These are phyloP conservation scores for Macaca mulatta DNA, from an alignment of 2,113 vertebrate species.

Conservation along the genomic window DNA sequence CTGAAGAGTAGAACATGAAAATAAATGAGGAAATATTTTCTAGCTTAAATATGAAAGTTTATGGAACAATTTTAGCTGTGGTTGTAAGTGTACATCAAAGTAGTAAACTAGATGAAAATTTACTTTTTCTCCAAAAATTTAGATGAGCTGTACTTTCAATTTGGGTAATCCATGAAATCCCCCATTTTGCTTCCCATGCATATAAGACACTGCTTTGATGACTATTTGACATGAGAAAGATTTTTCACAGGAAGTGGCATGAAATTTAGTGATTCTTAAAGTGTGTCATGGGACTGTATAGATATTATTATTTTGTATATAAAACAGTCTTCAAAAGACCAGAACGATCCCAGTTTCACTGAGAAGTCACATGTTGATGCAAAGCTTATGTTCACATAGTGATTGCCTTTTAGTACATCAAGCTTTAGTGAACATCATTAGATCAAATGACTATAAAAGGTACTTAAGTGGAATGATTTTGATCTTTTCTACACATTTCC, in stretches of 20 bases:
- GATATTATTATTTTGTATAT: slow-evolving; percentile 76
- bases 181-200: background rate
- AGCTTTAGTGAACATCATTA: slow-evolving; percentile 51
- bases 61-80: background rate
- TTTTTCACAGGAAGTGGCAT: slow-evolving; percentile 68
- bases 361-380: slow-evolving; percentile 61
- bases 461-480: slow-evolving; percentile 75
- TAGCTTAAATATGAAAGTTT: background rate
- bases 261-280: slow-evolving; percentile 76
- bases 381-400: slow-evolving; percentile 53
- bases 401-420: slow-evolving; percentile 68
- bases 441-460: slow-evolving; percentile 56
- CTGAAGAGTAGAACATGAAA: background rate
- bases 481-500: slow-evolving; percentile 66
- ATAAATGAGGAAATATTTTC: background rate
- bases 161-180: background rate
- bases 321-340: slow-evolving; percentile 67
- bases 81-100: background rate
- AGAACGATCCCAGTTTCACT: slow-evolving; percentile 60
- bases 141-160: background rate
- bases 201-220: background rate
- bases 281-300: slow-evolving; percentile 69
- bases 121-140: background rate
- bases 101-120: background rate
- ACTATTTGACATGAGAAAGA: slow-evolving; percentile 46